A percentile compares a stretch with the other conserved stretches of the same genome.
These are phyloP conservation scores for Cephalopachus bancanus DNA, from an alignment of 2,797 vertebrate species.

Conservation along the genomic window DNA sequence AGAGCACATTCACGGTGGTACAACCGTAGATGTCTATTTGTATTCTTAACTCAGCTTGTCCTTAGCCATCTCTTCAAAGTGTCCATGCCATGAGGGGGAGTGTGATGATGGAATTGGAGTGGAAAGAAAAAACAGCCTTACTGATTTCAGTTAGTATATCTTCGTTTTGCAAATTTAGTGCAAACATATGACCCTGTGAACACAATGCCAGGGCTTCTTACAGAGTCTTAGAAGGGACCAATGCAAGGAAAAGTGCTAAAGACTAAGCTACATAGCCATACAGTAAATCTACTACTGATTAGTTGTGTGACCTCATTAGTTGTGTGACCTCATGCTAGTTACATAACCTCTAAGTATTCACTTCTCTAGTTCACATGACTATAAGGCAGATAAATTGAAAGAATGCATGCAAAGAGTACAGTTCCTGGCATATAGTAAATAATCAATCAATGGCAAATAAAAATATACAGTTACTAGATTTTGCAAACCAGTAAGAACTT, in stretches of 20 bases:
- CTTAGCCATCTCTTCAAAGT: background rate
- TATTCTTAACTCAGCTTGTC: background rate
- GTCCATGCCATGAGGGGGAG: background rate
- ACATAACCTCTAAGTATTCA: background rate
- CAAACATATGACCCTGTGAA: background rate
- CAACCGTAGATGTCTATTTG: no score
- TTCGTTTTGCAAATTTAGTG: background rate
- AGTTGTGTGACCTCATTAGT: background rate
- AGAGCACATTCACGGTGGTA: no score
- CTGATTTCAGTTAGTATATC: conserved; percentile 34
- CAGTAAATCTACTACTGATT: background rate
- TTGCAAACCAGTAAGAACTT: background rate
- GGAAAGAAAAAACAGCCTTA: background rate
- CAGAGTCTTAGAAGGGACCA: background rate
- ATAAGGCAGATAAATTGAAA: background rate
- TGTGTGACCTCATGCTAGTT: background rate
- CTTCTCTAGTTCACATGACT: background rate
- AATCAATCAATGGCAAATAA: background rate
- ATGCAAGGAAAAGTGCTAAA: background rate
- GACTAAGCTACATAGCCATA: background rate
- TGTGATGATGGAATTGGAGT: no score
- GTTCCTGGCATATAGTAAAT: background rate
- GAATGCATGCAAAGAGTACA: background rate
- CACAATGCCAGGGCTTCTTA: background rate
- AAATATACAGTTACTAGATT: background rate